These are phyloP conservation scores for Lasiurus borealis DNA, from an alignment of 2,113 vertebrate species.

Conservation along the genomic window DNA sequence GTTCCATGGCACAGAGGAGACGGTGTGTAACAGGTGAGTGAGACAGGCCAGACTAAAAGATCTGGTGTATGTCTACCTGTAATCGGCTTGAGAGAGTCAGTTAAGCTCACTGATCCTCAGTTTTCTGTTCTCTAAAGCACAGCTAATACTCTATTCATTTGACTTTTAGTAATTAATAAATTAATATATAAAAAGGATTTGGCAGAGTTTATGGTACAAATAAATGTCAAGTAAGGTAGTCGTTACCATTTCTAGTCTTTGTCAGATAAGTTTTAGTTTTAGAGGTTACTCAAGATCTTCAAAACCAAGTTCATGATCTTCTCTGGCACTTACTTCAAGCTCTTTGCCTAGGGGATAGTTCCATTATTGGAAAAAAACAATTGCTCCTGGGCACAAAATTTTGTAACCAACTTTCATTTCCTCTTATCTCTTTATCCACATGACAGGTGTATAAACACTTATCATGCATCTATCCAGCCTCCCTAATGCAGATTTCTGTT, in stretches of 20 bases:
- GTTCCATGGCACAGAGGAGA: background rate
- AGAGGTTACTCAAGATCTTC: background rate
- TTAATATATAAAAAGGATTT: background rate
- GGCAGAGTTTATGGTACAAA: background rate
- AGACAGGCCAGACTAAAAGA: background rate
- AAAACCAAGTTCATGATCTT: constrained; percentile 41
- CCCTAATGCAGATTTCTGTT: background rate
- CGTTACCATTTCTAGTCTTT: background rate
- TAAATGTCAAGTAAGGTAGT: background rate
- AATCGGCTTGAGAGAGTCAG: background rate
- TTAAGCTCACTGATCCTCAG: background rate
- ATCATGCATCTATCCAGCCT: background rate
- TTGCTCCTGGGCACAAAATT: background rate
- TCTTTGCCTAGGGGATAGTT: background rate
- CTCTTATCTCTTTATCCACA: background rate
- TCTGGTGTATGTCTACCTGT: background rate
- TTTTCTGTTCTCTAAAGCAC: background rate
- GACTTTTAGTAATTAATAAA: background rate
- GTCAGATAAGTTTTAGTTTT: background rate
- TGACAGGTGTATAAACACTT: background rate
- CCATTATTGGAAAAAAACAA: background rate
- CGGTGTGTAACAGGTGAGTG: background rate
- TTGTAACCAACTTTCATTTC: background rate
- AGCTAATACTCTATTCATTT: background rate
- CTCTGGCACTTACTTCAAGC: background rate